phyloP scores from a whole-genome alignment of 2,797 vertebrate genomes.

The Sebastes iracundus region DNA sequence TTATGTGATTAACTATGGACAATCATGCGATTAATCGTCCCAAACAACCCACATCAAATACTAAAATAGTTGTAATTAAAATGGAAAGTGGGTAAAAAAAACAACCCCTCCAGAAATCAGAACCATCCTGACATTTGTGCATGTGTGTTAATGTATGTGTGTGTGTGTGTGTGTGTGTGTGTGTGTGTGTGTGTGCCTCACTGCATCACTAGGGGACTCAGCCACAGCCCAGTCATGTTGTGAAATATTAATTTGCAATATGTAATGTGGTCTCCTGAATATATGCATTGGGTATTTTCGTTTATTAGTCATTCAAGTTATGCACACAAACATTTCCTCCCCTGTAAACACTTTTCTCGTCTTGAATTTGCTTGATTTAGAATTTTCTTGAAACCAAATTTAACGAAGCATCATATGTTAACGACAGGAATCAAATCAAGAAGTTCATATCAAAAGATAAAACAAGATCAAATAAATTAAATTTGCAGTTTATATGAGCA shows the following conservation, averaged over 20 bases:
- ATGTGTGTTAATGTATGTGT: too few species aligned
- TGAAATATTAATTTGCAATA: constrained; percentile 18
- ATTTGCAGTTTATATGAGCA: background rate
- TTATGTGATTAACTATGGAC: too few species aligned
- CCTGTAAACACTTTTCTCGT: background rate
- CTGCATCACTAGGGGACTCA: background rate
- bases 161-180: background rate
- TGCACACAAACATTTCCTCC: background rate
- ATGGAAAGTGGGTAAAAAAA: background rate
- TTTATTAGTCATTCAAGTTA: background rate
- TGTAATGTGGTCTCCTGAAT: background rate
- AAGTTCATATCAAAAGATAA: background rate
- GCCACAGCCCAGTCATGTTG: background rate
- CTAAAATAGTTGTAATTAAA: background rate
- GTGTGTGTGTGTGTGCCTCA: background rate
- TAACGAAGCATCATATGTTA: background rate
- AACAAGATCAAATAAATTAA: background rate
- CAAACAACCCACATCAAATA: background rate
- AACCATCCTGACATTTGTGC: background rate
- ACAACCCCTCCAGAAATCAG: too few species aligned
- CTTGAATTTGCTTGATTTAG: background rate
- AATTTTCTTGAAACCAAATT: background rate
- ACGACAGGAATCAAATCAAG: background rate
- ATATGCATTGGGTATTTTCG: background rate
- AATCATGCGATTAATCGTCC: too few species aligned